Evolutionary conservation across 2,113 vertebrate species (phyloP).

Genomic region (Eudyptes chrysolophus): DNA sequence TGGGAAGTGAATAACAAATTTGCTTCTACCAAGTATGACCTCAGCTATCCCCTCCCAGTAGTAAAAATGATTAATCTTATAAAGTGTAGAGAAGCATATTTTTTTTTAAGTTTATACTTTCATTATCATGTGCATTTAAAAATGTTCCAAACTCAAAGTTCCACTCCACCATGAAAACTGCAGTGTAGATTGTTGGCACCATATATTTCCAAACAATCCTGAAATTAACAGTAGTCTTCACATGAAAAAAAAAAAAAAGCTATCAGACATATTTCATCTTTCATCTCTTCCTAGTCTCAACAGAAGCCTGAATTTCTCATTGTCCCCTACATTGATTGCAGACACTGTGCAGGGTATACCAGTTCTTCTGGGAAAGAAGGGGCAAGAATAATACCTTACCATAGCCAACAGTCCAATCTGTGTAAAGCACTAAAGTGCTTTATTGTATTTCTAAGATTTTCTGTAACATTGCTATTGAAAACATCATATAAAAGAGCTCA

Average conservation of each 20-base stretch:
- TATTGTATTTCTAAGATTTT: neutral
- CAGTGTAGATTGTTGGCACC: neutral
- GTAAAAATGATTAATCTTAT: neutral
- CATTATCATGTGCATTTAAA: neutral
- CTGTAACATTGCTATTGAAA: neutral
- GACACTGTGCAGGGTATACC: neutral
- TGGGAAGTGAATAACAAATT: constrained; percentile 23
- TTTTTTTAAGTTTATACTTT: neutral
- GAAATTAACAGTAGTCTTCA: rapidly evolving
- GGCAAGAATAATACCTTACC: neutral
- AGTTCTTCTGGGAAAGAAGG: neutral
- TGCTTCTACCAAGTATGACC: neutral
- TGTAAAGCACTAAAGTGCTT: neutral
- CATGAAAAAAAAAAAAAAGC: rapidly evolving
- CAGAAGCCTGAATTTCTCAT: neutral
- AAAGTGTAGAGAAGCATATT: neutral
- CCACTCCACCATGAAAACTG: neutral
- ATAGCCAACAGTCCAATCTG: neutral
- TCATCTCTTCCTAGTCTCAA: neutral
- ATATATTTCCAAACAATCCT: neutral
- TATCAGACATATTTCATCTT: neutral
- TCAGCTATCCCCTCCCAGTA: neutral
- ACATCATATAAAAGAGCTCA: neutral
- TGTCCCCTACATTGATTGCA: neutral
- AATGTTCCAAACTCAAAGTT: neutral